Evolutionary conservation across 2,113 vertebrate genomes (phyloP).

Genomic region (Marmota monax): DNA sequence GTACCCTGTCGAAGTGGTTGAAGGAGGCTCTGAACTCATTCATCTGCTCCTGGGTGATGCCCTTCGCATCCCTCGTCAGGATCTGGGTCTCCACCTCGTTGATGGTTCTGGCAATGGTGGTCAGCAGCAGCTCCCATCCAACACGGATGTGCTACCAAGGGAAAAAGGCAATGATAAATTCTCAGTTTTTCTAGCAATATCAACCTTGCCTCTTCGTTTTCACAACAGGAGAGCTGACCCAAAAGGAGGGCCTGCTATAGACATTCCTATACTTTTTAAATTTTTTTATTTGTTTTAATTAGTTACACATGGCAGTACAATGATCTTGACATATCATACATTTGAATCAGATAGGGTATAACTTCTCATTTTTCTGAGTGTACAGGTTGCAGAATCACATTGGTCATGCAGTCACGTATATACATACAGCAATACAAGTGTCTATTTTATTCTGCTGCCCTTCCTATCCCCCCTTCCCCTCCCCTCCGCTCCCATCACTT

Average conservation of each 20-base stretch:
- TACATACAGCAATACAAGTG: no score
- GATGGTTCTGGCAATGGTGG: slow-evolving; percentile 97
- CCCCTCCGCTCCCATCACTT: no score
- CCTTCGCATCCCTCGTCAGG: slow-evolving; percentile 97
- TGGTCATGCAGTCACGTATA: no score
- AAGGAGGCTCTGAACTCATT: slow-evolving; percentile 99
- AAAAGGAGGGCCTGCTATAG: neutral
- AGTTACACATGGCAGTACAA: no score
- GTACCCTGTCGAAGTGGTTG: slow-evolving; percentile 99
- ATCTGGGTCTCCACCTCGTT: slow-evolving; percentile 99
- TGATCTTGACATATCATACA: no score
- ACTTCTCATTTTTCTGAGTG: no score
- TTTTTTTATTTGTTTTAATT: no score
- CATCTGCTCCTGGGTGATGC: slow-evolving; percentile 99
- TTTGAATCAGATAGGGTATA: no score
- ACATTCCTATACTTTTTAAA: neutral
- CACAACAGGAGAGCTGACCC: neutral
- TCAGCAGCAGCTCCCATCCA: slow-evolving; percentile 98
- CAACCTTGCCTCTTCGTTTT: accelerated
- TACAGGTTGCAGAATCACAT: no score
- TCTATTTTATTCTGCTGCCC: no score
- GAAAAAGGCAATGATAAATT: neutral
- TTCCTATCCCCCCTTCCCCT: no score
- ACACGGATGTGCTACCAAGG: slow-evolving; percentile 95
- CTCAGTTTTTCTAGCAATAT: accelerated